Conservation (phyloP, 2,113 vertebrate species). For the Desmodus rotundus region DNA sequence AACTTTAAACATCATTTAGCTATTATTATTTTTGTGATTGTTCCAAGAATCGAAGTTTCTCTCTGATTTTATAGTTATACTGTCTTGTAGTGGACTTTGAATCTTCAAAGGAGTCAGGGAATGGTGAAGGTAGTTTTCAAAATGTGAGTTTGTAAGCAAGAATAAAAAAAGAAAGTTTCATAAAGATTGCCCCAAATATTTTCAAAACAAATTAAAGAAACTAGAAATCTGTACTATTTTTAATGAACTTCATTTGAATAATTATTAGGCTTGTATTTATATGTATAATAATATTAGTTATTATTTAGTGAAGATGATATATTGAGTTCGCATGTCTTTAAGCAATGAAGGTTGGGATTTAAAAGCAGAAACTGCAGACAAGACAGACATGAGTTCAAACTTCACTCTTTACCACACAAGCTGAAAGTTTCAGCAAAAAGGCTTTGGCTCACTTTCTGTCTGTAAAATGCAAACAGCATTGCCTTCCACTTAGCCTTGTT, state of each 20-base stretch:
- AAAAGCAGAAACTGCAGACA: not conserved
- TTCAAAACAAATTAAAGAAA: not conserved
- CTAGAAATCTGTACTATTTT: not conserved
- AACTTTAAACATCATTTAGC: not conserved
- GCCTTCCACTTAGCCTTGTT: not conserved
- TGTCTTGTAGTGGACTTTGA: not conserved
- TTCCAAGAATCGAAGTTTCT: not conserved
- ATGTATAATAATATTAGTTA: not conserved
- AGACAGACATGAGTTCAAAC: not conserved
- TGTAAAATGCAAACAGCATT: not conserved
- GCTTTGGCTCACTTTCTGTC: not conserved
- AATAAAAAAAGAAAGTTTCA: not conserved
- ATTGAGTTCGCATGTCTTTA: not conserved
- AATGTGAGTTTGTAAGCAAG: not conserved
- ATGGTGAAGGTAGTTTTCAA: not conserved
- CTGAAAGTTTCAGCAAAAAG: not conserved
- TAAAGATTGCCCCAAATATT: not conserved
- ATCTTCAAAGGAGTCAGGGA: not conserved
- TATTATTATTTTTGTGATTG: not conserved
- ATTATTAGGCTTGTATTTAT: not conserved
- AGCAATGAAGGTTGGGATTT: not conserved
- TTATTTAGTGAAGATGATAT: not conserved
- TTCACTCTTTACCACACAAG: not conserved
- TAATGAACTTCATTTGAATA: not conserved
- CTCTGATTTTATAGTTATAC: not conserved